Evolutionary conservation across 2,113 vertebrate species (phyloP), one percentile per base, ranked within the genome.

Genomic region (Gambusia holbrooki): DNA sequence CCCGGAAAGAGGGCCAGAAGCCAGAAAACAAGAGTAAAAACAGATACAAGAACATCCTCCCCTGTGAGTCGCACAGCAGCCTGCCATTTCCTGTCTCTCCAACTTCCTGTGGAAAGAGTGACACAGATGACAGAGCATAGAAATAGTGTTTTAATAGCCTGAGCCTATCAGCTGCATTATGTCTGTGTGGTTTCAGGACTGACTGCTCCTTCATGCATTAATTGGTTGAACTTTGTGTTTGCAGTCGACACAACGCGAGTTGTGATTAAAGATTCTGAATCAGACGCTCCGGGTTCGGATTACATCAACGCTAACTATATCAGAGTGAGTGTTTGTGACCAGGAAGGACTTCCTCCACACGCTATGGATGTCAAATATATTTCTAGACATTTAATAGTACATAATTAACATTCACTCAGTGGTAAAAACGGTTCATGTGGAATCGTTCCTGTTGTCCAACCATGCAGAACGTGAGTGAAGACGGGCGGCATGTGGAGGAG

Each of bases 11-110:
- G 87, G 97, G 95, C 10, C 96, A 97, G 76, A 84, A 95, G 58
- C 86, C 88, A 0, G 96, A 97, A 86, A 97, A 97, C 91, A 97
- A 96, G 89, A 94, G 93, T 35, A 96, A 97, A 91, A 97, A 96
- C 83, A 90, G 94, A 93, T 97, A 97, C 92, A 97, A 97, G 94
- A 98, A 97, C 89, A 96, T 96, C 91, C 94, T 97, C 58, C 96
- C 96, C 37, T 97, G 95, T 96, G 92, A 95, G 95, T 93, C 72
- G 72, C 27, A 37, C 61, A 51, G 67, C 85, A 74, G 65, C 79
- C 84, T 89, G 73, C 85, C 77, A 71, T 80, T 89, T 91, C 88
- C 91, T 94, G 88, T 85, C 86, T 85, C 86, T 76, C 83, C 79
- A 75, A 35, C 87, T 89, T 90, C 89, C 87, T 91, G 89, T 92